Percentiles rank a stretch among this genome's conserved stretches.
Conservation (phyloP, 2,113 vertebrate genomes). For the Lontra canadensis region DNA sequence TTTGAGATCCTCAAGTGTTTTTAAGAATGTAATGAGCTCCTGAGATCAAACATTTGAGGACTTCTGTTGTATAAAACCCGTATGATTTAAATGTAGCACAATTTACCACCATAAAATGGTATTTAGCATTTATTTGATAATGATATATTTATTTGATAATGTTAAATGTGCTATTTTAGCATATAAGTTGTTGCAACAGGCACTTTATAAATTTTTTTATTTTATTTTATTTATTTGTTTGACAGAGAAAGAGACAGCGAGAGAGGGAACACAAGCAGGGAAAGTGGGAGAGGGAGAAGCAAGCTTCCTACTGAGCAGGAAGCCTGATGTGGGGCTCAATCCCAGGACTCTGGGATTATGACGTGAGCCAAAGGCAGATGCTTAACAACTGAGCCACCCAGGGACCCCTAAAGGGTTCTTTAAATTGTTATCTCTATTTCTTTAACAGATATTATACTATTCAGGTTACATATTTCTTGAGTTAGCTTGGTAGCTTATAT, state of each 20-base stretch:
- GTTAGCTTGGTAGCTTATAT: neutral
- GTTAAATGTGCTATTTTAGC: neutral
- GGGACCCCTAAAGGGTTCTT: too few species aligned
- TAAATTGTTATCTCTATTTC: neutral
- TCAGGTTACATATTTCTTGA: neutral
- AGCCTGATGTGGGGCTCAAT: too few species aligned
- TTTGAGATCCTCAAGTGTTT: neutral
- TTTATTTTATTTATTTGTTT: too few species aligned
- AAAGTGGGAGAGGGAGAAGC: too few species aligned
- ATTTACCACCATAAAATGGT: neutral
- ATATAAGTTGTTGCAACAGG: neutral
- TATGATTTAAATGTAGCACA: constrained; percentile 12
- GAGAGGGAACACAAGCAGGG: too few species aligned
- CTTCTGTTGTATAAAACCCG: neutral
- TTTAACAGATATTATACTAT: neutral
- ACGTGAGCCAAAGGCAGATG: too few species aligned
- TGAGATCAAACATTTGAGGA: neutral
- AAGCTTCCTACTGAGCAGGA: too few species aligned
- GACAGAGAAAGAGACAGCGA: too few species aligned
- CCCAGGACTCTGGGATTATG: too few species aligned
- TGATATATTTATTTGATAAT: neutral
- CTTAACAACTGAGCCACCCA: too few species aligned
- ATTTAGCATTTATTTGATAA: neutral
- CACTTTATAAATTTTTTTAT: neutral
- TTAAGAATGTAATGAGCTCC: neutral